phyloP scores from a whole-genome alignment of 2,888 invertebrate species.

The Biston betularia region DNA sequence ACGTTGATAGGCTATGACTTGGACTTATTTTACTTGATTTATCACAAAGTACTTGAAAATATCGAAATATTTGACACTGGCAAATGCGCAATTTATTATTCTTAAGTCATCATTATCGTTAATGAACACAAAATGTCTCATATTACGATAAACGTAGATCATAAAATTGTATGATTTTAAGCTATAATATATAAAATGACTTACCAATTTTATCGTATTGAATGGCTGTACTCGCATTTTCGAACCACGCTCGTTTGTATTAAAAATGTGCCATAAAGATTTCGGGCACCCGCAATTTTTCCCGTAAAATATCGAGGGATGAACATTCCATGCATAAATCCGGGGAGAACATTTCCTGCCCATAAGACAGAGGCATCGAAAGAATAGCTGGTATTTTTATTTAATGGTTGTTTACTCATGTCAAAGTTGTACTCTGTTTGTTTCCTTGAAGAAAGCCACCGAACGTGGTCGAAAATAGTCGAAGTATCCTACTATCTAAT shows the following conservation, averaged over 20 bases:
- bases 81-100: too few relatives aligned
- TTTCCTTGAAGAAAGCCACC: too few relatives aligned
- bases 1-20: too few relatives aligned
- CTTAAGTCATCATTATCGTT: background rate
- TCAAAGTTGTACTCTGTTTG: too few relatives aligned
- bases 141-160: background rate
- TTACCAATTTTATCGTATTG: constrained; percentile 6
- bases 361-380: constrained; percentile 20
- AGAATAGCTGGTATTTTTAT: background rate
- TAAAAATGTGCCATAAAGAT: constrained; percentile 39
- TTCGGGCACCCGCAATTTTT: constrained; percentile 43
- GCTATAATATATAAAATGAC: background rate
- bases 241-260: constrained; percentile 32
- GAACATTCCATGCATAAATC: constrained; percentile 43
- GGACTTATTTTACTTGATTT: too few relatives aligned
- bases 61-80: too few relatives aligned
- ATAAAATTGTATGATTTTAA: background rate
- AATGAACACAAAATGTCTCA: background rate
- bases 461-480: too few relatives aligned
- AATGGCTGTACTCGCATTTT: constrained; percentile 12
- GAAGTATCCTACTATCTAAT: too few relatives aligned
- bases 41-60: too few relatives aligned
- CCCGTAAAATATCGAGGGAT: constrained; percentile 44
- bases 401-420: too few relatives aligned
- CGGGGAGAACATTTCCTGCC: constrained; percentile 31